Percentiles rank a stretch among this genome's conserved stretches.
These are phyloP conservation scores for Andrena chrysosceles DNA, from an alignment of 2,888 invertebrate species.

Conservation along the genomic window DNA sequence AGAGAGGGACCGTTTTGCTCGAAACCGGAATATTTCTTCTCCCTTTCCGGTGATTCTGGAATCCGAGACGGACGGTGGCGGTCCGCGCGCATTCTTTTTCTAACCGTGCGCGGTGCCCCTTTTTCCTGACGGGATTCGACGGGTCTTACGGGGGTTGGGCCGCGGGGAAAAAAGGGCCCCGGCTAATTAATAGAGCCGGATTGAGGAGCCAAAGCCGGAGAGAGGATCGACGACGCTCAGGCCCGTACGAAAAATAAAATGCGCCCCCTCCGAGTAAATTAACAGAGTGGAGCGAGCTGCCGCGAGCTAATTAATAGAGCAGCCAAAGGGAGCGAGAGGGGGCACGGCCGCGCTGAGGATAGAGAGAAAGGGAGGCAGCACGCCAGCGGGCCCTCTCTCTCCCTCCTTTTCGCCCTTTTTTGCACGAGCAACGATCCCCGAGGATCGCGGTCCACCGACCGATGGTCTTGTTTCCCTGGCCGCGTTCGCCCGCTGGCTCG, in stretches of 20 bases:
- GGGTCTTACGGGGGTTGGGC: constrained; percentile 62
- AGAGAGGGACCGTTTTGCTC: constrained; percentile 33
- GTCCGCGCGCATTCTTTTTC: constrained; percentile 48
- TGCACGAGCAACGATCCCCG: constrained; percentile 30
- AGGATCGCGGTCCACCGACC: constrained; percentile 48
- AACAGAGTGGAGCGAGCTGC: constrained; percentile 70
- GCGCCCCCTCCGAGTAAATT: constrained; percentile 70
- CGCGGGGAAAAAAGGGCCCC: constrained; percentile 69
- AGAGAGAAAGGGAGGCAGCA: background rate
- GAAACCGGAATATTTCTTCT: constrained; percentile 62
- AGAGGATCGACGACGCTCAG: constrained; percentile 60
- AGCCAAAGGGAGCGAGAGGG: constrained; percentile 20
- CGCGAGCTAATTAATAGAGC: constrained; percentile 72
- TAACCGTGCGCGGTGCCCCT: constrained; percentile 38
- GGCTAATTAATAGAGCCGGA: constrained; percentile 76
- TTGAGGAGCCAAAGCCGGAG: constrained; percentile 52
- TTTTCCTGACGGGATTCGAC: constrained; percentile 68
- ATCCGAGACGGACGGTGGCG: constrained; percentile 51
- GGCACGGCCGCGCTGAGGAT: background rate
- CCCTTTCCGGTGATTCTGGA: constrained; percentile 69
- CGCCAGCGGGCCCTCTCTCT: constrained; percentile 11
- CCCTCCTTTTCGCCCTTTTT: constrained; percentile 52
- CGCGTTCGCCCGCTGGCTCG: constrained; percentile 36
- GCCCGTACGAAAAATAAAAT: constrained; percentile 71
- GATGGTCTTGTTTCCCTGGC: constrained; percentile 57